A percentile compares a stretch with the other conserved stretches of the same genome.
Conservation (phyloP, 1,140 invertebrate species). For the Tenebrio molitor region DNA sequence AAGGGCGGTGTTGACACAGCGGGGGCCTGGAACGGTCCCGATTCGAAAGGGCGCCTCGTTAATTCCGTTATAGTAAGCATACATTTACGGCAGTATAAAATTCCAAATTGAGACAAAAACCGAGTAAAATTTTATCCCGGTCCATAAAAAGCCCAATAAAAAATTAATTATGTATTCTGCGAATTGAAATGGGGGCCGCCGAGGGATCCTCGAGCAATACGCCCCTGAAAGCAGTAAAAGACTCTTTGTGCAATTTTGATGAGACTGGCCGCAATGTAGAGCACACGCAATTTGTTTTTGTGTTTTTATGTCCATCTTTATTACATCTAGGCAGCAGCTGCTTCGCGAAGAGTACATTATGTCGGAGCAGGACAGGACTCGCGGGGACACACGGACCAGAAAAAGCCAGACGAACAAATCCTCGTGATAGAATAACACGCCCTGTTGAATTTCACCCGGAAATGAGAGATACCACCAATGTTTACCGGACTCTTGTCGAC, state of each 20-base stretch:
- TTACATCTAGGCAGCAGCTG: conserved; percentile 52
- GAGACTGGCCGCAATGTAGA: conserved; percentile 48
- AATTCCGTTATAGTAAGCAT: neutral
- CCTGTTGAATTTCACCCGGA: conserved; percentile 40
- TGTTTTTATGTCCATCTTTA: conserved; percentile 54
- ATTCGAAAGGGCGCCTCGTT: neutral
- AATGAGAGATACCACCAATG: conserved; percentile 43
- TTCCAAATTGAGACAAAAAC: conserved; percentile 43
- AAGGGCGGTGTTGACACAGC: too few species aligned
- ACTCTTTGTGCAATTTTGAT: conserved; percentile 54
- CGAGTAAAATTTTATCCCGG: conserved; percentile 25
- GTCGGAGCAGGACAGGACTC: conserved; percentile 9
- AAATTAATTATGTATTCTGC: conserved; percentile 46
- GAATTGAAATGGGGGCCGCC: conserved; percentile 38
- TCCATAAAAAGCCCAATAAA: conserved; percentile 42
- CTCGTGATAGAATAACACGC: conserved; percentile 36
- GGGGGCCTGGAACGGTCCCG: too few species aligned
- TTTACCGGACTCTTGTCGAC: conserved; percentile 45
- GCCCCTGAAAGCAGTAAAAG: conserved; percentile 44
- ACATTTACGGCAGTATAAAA: conserved; percentile 40
- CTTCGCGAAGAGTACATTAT: conserved; percentile 36
- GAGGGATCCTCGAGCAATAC: conserved; percentile 38
- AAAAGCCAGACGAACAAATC: conserved; percentile 37
- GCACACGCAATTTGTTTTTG: conserved; percentile 50
- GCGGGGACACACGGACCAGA: neutral